These are phyloP conservation scores for Neomonachus schauinslandi DNA, from an alignment of 2,113 vertebrate species.

Conservation along the genomic window DNA sequence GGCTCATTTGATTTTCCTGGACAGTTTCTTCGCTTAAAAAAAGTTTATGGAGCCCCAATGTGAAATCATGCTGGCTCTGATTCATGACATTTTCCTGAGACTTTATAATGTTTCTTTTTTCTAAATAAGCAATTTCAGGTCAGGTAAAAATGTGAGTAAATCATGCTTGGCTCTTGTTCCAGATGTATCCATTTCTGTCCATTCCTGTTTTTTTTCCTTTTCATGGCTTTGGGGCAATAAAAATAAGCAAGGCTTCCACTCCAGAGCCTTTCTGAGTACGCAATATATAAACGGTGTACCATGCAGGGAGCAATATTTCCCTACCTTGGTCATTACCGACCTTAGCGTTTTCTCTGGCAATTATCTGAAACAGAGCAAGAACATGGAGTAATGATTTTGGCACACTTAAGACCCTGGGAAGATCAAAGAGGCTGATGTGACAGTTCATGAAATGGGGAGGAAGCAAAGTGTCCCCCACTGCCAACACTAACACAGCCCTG, in stretches of 20 bases:
- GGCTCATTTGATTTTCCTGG: conserved; percentile 62
- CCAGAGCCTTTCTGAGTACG: conserved; percentile 80
- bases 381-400: conserved; percentile 75
- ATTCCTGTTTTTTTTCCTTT: conserved; percentile 67
- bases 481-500: conserved; percentile 83
- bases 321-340: conserved; percentile 67
- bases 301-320: conserved; percentile 68
- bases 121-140: conserved; percentile 86
- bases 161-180: conserved; percentile 85
- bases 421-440: conserved; percentile 83
- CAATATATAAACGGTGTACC: conserved; percentile 58
- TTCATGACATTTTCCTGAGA: conserved; percentile 76
- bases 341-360: conserved; percentile 78
- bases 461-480: conserved; percentile 72
- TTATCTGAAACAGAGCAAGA: conserved; percentile 77
- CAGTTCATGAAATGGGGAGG: conserved; percentile 80
- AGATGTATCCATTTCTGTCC: conserved; percentile 85
- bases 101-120: conserved; percentile 83
- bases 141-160: conserved; percentile 87
- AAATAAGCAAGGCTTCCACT: conserved; percentile 84
- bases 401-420: conserved; percentile 71
- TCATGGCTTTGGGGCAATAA: conserved; percentile 87
- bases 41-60: conserved; percentile 53
- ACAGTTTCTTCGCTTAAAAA: conserved; percentile 56
- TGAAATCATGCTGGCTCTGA: conserved; percentile 71